Evolutionary conservation across 2,888 invertebrate species (phyloP).

Genomic region (Cerceris ruficornis): DNA sequence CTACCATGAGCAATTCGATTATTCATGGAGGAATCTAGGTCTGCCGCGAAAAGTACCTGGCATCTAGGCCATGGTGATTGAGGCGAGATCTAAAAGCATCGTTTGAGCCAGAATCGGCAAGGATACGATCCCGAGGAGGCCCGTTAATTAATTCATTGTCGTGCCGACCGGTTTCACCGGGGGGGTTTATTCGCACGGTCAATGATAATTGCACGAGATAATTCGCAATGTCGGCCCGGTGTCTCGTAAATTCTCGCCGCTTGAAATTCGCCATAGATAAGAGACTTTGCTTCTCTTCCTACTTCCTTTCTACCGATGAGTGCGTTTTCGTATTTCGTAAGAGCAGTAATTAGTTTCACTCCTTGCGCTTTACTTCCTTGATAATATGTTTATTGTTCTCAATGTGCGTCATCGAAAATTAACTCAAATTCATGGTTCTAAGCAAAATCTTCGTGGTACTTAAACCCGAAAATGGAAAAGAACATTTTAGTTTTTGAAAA

Average conservation of each 20-base stretch:
- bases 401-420: too few species aligned
- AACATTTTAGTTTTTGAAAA: too few species aligned
- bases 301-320: neutral
- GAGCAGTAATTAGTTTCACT: neutral
- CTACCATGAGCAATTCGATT: slow-evolving; percentile 50
- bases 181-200: neutral
- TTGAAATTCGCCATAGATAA: neutral
- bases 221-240: neutral
- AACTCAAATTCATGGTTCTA: too few species aligned
- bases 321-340: neutral
- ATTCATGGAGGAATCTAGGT: slow-evolving; percentile 64
- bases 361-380: neutral
- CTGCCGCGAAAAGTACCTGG: slow-evolving; percentile 50
- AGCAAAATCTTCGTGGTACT: too few species aligned
- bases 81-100: slow-evolving; percentile 21
- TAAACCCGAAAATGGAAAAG: too few species aligned
- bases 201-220: neutral
- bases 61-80: slow-evolving; percentile 51
- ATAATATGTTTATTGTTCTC: neutral
- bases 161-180: neutral
- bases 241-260: neutral
- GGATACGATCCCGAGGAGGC: slow-evolving; percentile 26
- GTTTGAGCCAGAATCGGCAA: slow-evolving; percentile 46
- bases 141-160: slow-evolving; percentile 9
- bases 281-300: neutral